Evolutionary conservation across 1,140 invertebrate species (phyloP), one percentile per base, ranked within the genome.

Genomic region (Hermatobates lingyangjiaoensis): DNA sequence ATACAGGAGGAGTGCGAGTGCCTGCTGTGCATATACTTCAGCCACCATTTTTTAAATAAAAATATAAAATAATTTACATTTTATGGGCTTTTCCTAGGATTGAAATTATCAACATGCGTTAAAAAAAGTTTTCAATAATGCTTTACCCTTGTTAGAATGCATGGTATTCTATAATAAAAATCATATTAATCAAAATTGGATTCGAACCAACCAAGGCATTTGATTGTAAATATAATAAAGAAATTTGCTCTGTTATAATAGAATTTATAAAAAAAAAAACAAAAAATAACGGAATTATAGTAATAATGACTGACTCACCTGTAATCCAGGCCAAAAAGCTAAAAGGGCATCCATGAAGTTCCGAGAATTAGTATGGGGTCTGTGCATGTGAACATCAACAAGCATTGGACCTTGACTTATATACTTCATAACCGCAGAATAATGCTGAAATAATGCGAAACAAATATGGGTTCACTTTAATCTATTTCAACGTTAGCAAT

Each of bases 361-460:
- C 54, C 88, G 77, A 0, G 92, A 87, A 64, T 89, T 90, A n/a
- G 87, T 83, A 59, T 89, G 84, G 1, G 94, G 94, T 61, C 88
- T 59, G 65, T 97, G 93, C 94, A 98, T 98, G 59, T 97, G 89
- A n/a, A 98, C 94, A 66, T 97, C 94, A 34, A 97, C 66, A 58
- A 98, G 72, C 72, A 97, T 79, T 3, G 92, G 92, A 12, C 92
- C 92, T 64, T 95, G 85, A 65, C 81, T 87, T 28, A 98, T 81
- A 64, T 98, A 98, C 63, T 95, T 94, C 91, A 96, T 97, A 39
- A 98, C 79, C n/a, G 92, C 91, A 58, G 83, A 80, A 69, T 98
- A 98, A 70, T 98, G 94, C 63, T 77, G 63, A 46, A 46, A 46
- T 25, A 46, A 23, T 27, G 26, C 7, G 5, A 5, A 5, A 44